Conservation (phyloP, 2,888 invertebrate genomes). For the Macrosiphum euphorbiae region DNA sequence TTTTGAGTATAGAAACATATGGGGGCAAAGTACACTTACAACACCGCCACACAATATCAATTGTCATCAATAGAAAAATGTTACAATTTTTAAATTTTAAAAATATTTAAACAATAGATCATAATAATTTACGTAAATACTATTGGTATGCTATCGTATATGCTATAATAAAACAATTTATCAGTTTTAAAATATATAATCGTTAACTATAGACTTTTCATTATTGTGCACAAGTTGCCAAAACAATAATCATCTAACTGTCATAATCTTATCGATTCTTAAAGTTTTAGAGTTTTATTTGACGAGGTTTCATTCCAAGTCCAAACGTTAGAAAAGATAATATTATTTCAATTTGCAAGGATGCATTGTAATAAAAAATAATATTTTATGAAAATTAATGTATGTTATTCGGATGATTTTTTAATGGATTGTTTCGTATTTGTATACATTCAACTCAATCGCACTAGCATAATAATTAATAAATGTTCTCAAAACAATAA, state of each 20-base stretch:
- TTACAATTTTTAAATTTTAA: neutral
- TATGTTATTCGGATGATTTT: neutral
- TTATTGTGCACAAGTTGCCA: neutral
- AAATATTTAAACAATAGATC: neutral
- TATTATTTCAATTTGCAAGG: neutral
- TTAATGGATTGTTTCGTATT: neutral
- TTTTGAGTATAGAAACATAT: neutral
- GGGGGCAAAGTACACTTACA: neutral
- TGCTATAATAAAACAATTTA: neutral
- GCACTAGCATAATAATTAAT: too few relatives aligned
- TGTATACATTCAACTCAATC: neutral
- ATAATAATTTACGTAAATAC: neutral
- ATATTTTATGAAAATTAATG: neutral
- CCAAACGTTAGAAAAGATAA: neutral
- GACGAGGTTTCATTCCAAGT: neutral
- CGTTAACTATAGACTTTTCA: neutral
- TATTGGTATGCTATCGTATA: neutral
- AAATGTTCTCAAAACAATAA: neutral
- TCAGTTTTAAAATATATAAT: neutral
- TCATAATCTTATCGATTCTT: neutral
- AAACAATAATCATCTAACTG: too few relatives aligned
- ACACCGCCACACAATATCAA: neutral
- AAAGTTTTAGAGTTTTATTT: neutral
- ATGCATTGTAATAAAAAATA: neutral
- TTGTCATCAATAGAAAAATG: neutral